These are phyloP conservation scores for Beris morrisii DNA, from an alignment of 2,888 invertebrate species.

Conservation along the genomic window DNA sequence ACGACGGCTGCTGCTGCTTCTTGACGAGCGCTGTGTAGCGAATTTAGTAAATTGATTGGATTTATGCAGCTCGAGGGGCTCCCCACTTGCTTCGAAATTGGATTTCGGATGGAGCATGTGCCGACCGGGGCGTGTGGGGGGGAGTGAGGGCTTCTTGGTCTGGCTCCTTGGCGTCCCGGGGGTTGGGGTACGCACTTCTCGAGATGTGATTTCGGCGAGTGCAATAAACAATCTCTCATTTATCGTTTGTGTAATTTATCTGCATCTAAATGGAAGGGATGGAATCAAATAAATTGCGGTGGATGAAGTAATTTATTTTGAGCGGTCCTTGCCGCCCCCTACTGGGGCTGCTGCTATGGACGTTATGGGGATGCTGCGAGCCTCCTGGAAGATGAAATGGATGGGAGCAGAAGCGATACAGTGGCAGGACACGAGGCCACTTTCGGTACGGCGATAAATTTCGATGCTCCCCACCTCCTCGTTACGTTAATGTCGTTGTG, in stretches of 20 bases:
- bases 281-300: conserved; percentile 38
- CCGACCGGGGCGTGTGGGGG: conserved; percentile 8
- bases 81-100: conserved; percentile 31
- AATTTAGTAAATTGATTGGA: conserved; percentile 38
- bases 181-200: conserved; percentile 13
- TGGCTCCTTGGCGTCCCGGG: neutral
- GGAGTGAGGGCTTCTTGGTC: neutral
- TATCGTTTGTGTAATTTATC: conserved; percentile 38
- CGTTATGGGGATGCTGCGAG: conserved; percentile 17
- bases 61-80: conserved; percentile 33
- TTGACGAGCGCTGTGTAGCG: conserved; percentile 12
- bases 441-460: too few species aligned
- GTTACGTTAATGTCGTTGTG: too few species aligned
- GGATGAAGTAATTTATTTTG: conserved; percentile 38
- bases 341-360: neutral
- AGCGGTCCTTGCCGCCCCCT: conserved; percentile 13
- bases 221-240: conserved; percentile 37
- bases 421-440: too few species aligned
- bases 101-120: conserved; percentile 34
- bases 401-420: neutral
- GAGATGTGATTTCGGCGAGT: conserved; percentile 36
- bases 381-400: conserved; percentile 26
- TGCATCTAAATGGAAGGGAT: conserved; percentile 33
- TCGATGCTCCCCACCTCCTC: too few species aligned
- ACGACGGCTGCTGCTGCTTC: neutral